Percentiles rank a stretch among this genome's conserved stretches.
These are phyloP conservation scores for Fopius arisanus DNA, from an alignment of 1,140 invertebrate species.

Conservation along the genomic window DNA sequence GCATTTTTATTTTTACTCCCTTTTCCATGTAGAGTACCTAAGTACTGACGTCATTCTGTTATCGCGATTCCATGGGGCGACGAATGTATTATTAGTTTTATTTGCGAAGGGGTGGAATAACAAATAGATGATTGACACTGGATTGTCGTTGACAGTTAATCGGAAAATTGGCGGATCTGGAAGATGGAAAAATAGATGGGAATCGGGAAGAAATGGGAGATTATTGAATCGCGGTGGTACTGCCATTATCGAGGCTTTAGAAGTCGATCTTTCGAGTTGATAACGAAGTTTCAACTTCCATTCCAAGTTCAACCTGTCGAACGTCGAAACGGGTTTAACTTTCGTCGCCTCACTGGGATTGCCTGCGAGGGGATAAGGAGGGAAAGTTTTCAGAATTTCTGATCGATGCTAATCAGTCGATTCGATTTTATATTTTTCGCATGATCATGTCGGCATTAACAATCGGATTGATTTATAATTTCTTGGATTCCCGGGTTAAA, in stretches of 20 bases:
- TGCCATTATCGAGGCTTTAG: slow-evolving; percentile 32
- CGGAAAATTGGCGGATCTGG: neutral
- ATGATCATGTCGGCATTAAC: no score
- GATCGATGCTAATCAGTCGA: neutral
- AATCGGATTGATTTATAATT: no score
- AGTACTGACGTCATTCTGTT: neutral
- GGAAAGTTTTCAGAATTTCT: neutral
- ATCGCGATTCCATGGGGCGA: neutral
- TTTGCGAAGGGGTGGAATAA: neutral
- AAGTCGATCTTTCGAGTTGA: slow-evolving; percentile 33
- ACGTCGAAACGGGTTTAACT: slow-evolving; percentile 13
- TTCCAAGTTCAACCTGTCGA: slow-evolving; percentile 9
- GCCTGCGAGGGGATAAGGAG: neutral
- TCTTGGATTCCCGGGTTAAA: no score
- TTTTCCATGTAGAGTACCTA: neutral
- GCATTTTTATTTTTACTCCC: neutral
- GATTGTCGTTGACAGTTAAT: neutral
- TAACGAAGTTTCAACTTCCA: slow-evolving; percentile 36
- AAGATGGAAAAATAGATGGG: neutral
- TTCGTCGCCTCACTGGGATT: neutral
- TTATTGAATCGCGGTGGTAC: slow-evolving; percentile 16
- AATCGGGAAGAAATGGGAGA: neutral
- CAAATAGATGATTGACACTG: neutral
- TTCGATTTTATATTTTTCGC: neutral
- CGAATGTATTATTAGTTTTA: neutral